Base-by-base conservation (phyloP, 2,797 vertebrate species). In the Bradypus variegatus region DNA sequence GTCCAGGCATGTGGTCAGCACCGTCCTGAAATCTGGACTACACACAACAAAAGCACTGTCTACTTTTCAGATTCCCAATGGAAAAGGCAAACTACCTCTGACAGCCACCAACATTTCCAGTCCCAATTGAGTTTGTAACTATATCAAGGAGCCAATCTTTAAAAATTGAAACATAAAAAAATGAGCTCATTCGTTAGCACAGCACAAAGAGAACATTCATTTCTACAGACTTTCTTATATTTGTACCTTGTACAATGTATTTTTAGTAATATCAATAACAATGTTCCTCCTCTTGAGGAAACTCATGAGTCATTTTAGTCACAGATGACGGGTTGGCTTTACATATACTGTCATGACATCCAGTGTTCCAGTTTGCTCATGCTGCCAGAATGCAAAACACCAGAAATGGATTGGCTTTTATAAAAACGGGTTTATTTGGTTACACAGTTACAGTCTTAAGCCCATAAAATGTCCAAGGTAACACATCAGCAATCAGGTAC, bases 1-100 rank as follows among this genome's bases (percentile, higher is more conserved):
- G 82, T 98, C 98, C 95, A 99, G 96, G 95, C 99, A 99, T 0
- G 97, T 97, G 93, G 96, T 97, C 82, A 99, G 96, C 94, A 99
- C 98, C 0, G 97, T 98, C 93, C 93, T 97, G 96, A 99, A 99
- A 97, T 99, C 98, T 93, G 98, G 98, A 95, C 99, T 99, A 97
- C 33, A 94, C 77, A 91, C 50, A 96, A 88, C 60, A 84, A 95
- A 83, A 76, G 33, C 10, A 73, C 36, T 72, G 25, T 21, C 89
- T 75, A 78, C 8, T 15, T 91, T 94, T 95, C 75, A 62, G 13
- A 77, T 88, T 92, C 65, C 70, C 50, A 75, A 29, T 50, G 6
- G 48, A 91, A 94, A 89, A 91, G 36, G 38, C 91, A 85, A 94
- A n/a, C 72, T 73, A 82, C 62, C 23, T 91, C 79, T 90, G 60